Base-by-base conservation (phyloP, 1,140 invertebrate genomes). In the Neodiprion lecontei region DNA sequence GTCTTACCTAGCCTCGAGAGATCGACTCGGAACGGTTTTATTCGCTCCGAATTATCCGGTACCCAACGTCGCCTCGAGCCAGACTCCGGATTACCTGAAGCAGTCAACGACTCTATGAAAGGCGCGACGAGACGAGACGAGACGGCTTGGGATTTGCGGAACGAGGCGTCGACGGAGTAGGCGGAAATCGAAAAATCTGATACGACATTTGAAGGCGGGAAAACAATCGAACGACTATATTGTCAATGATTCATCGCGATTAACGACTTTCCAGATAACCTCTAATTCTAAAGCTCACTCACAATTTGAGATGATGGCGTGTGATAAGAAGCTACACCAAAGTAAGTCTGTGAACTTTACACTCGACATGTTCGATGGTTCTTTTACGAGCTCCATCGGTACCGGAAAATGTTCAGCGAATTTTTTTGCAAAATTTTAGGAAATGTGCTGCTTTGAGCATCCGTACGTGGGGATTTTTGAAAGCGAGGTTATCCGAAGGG, bases 361-460 rank as follows among this genome's bases (percentile, higher is more conserved):
- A 14, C 17, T 65, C 7, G 7, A 65, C 61, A 7, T 1, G 17
- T 65, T 65, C 61, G 7, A 65, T 5, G 28, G 28, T 40, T 40
- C 28, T 40, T 40, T 40, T 40, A 40, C 28, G 28, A 40, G 28
- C 28, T 40, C 28, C 5, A 1, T 40, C 5, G 28, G 28, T 40
- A 40, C 28, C 28, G 7, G 61, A 65, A 65, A 65, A 65, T 14
- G 61, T 65, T 65, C 17, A 14, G 61, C 12, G 61, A 21, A 65
- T 65, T 65, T 65, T 17, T 14, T 17, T 14, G 49, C 21, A 11
- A 40, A 40, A 40, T 40, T 40, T 40, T 40, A 40, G 28, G 28
- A 48, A 49, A 77, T 76, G 70, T 77, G 74, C 74, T 75, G 73
- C 76, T 77, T 77, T 70, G 74, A 76, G 67, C 74, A 69, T 50